Evolutionary conservation across 2,888 invertebrate genomes (phyloP).

Genomic region (Colostygia pectinataria): DNA sequence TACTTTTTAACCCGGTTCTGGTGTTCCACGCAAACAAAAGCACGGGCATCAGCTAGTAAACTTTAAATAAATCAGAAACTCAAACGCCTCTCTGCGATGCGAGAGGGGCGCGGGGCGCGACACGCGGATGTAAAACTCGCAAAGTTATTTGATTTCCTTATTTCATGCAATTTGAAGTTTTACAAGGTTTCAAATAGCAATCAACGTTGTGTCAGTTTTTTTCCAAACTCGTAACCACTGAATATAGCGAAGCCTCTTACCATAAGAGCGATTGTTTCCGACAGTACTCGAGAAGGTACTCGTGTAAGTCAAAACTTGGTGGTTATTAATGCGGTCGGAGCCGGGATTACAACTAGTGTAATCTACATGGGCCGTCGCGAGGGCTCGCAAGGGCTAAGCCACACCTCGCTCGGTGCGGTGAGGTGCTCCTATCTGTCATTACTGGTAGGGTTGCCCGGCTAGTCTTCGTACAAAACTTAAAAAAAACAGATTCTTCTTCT

Average conservation of each 20-base stretch:
- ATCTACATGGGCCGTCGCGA: conserved; percentile 5
- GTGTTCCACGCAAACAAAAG: no score
- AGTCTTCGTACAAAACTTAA: no score
- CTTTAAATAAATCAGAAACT: no score
- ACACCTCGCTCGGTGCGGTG: background rate
- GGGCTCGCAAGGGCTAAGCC: background rate
- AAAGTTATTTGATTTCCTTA: no score
- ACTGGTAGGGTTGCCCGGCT: background rate
- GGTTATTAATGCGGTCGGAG: conserved; percentile 12
- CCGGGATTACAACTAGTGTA: conserved; percentile 21
- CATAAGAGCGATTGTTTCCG: background rate
- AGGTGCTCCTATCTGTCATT: background rate
- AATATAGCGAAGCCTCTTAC: background rate
- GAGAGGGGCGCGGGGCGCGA: no score
- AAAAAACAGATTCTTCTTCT: no score
- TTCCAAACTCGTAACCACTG: background rate
- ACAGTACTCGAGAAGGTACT: background rate
- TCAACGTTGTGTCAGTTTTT: background rate
- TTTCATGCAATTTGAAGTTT: no score
- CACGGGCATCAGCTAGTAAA: no score
- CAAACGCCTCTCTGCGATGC: no score
- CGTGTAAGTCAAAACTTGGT: background rate
- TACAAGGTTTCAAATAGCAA: no score
- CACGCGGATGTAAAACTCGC: no score
- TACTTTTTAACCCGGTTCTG: no score